phyloP scores from a whole-genome alignment of 2,888 invertebrate genomes.

The Drosophila mimica region DNA sequence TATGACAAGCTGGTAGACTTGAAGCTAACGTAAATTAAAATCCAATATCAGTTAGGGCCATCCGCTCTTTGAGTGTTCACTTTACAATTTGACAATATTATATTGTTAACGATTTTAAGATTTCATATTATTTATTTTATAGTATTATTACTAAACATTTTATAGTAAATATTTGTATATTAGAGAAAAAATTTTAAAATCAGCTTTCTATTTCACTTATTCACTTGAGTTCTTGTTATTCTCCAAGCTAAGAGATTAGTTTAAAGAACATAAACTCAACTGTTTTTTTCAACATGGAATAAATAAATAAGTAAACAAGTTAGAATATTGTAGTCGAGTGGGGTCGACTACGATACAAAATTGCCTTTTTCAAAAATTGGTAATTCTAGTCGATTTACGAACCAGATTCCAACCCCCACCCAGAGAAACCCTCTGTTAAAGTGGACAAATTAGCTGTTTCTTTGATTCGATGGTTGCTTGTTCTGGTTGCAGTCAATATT shows the following conservation, averaged over 20 bases:
- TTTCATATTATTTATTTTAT: background rate
- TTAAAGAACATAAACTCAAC: too few relatives aligned
- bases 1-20: background rate
- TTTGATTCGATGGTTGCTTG: slow-evolving; percentile 7
- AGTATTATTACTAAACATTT: too few relatives aligned
- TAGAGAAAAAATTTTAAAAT: too few relatives aligned
- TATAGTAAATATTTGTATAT: too few relatives aligned
- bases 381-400: background rate
- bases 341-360: background rate
- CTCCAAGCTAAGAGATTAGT: too few relatives aligned
- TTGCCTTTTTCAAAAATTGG: too few relatives aligned
- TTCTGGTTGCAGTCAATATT: slow-evolving; percentile 5
- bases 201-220: too few relatives aligned
- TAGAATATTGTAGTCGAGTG: background rate
- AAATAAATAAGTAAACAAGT: background rate
- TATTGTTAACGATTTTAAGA: background rate
- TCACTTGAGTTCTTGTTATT: too few relatives aligned
- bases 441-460: slow-evolving; percentile 2
- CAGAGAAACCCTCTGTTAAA: background rate
- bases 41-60: background rate
- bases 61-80: background rate
- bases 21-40: background rate
- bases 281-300: background rate
- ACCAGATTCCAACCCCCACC: background rate
- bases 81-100: background rate